Percentiles rank a stretch among this genome's conserved stretches.
phyloP scores from a whole-genome alignment of 2,888 invertebrate species.

The Tenodera sinensis region DNA sequence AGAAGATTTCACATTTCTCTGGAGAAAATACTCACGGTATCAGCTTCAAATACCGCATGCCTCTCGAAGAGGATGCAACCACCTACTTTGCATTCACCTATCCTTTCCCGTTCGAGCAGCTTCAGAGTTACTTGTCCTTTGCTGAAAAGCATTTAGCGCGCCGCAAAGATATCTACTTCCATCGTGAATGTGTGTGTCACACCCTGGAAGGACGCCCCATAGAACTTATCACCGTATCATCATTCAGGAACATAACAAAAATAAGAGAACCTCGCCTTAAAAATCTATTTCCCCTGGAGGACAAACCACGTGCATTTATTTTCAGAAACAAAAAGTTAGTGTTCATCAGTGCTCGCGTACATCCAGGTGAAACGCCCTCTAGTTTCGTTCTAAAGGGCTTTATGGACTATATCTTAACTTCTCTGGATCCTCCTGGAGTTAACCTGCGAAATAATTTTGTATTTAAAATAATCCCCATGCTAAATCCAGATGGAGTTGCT shows the following conservation, averaged over 20 bases:
- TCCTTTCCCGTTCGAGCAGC: neutral
- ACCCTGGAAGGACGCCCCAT: constrained; percentile 74
- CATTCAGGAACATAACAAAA: constrained; percentile 69
- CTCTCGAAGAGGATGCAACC: neutral
- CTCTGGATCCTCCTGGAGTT: constrained; percentile 71
- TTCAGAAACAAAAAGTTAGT: constrained; percentile 79
- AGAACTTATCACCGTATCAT: constrained; percentile 79
- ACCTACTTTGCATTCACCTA: neutral
- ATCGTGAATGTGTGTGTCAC: constrained; percentile 72
- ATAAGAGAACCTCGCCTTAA: constrained; percentile 69
- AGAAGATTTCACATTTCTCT: neutral
- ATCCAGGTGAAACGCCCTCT: constrained; percentile 89
- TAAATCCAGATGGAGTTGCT: constrained; percentile 89
- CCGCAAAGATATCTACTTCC: constrained; percentile 69
- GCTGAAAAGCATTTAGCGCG: neutral
- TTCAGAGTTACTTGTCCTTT: neutral
- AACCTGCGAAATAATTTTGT: constrained; percentile 71
- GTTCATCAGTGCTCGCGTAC: constrained; percentile 83
- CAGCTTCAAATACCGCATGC: neutral
- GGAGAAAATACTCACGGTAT: neutral
- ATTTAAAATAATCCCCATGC: constrained; percentile 85
- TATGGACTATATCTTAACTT: constrained; percentile 69
- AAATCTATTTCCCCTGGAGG: constrained; percentile 68
- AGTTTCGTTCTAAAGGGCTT: constrained; percentile 88
- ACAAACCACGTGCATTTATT: constrained; percentile 65